Conservation (phyloP, 2,888 invertebrate species). For the Tubulanus polymorphus region DNA sequence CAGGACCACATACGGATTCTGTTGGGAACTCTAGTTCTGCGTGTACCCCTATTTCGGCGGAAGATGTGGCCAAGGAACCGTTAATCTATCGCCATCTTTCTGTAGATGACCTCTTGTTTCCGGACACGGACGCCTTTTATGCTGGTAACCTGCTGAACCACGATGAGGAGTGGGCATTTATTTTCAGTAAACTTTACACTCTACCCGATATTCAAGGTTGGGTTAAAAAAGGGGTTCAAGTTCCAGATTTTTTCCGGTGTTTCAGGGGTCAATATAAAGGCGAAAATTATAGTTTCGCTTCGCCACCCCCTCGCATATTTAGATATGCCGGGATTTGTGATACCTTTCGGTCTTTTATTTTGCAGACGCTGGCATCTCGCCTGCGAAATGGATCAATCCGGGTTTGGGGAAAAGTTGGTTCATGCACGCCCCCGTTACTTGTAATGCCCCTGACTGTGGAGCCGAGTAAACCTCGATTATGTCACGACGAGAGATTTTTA, state of each 20-base stretch:
- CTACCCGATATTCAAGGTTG: background rate
- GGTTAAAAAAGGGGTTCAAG: slow-evolving; percentile 12
- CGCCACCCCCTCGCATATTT: background rate
- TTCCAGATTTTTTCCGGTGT: slow-evolving; percentile 10
- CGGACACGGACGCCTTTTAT: no score
- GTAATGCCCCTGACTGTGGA: slow-evolving; percentile 16
- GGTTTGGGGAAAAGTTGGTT: slow-evolving; percentile 9
- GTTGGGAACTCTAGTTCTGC: no score
- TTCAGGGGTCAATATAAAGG: slow-evolving; percentile 17
- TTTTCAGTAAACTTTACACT: no score
- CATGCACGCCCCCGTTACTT: slow-evolving; percentile 6
- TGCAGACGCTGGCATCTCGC: slow-evolving; percentile 2
- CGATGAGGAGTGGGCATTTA: no score
- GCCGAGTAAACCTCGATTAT: slow-evolving; percentile 14
- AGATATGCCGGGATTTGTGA: background rate
- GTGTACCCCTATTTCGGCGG: no score
- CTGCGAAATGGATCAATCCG: slow-evolving; percentile 9
- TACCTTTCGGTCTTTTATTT: slow-evolving; percentile 4
- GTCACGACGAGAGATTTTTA: slow-evolving; percentile 12
- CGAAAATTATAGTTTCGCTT: background rate
- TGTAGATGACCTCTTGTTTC: no score
- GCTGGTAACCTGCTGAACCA: no score
- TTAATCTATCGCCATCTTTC: no score
- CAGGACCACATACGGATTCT: no score
- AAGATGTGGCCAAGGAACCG: no score